These are phyloP conservation scores for Cremastobaeus sp. DNA, from an alignment of 2,888 invertebrate species.

Conservation along the genomic window DNA sequence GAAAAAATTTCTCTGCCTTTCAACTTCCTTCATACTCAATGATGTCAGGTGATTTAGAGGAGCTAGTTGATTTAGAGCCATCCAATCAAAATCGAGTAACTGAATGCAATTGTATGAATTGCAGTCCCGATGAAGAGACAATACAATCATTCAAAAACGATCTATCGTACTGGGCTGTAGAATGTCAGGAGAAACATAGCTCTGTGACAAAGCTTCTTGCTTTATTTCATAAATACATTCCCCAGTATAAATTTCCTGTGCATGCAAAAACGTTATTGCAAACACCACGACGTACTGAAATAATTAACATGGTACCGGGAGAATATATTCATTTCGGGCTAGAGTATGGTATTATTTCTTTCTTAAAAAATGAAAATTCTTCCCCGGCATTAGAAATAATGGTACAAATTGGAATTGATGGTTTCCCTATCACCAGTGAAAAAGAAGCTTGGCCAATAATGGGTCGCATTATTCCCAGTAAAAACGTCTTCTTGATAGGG, in stretches of 20 bases:
- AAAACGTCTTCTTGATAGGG: constrained; percentile 2
- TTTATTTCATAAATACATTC: not conserved
- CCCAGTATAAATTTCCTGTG: not conserved
- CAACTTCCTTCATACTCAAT: too few relatives aligned
- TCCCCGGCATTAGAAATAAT: not conserved
- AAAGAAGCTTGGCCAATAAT: constrained; percentile 11
- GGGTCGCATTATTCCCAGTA: not conserved
- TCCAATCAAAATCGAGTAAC: not conserved
- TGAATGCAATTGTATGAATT: not conserved
- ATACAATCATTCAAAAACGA: not conserved
- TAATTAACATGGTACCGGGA: not conserved
- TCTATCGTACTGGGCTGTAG: not conserved
- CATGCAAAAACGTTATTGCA: not conserved
- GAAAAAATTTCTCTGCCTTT: too few relatives aligned
- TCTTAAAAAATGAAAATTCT: not conserved
- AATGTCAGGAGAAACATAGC: too few relatives aligned
- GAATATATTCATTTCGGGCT: not conserved
- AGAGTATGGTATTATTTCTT: not conserved
- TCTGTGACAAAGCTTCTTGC: too few relatives aligned
- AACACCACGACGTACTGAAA: not conserved
- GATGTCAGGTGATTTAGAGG: too few relatives aligned
- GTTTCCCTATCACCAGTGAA: not conserved
- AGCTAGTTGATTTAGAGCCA: not conserved
- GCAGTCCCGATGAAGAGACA: not conserved
- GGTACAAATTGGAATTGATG: constrained; percentile 8